A percentile compares a stretch with the other conserved stretches of the same genome.
phyloP scores from a whole-genome alignment of 1,140 invertebrate genomes.

The Calliphora vicina region DNA sequence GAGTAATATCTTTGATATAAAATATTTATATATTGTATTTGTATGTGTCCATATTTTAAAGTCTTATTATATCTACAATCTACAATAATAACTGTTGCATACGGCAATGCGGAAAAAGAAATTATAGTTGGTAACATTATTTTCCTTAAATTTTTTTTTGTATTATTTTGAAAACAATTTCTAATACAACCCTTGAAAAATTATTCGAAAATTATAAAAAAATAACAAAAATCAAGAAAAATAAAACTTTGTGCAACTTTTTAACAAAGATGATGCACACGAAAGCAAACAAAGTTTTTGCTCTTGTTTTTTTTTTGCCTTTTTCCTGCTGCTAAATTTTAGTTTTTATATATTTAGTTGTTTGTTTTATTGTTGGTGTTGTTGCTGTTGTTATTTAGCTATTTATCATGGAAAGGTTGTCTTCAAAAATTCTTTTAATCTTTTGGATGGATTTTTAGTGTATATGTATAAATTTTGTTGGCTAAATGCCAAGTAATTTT shows the following conservation, averaged over 20 bases:
- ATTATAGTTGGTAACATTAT: too few relatives aligned
- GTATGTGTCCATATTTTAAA: too few relatives aligned
- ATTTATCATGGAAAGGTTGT: slow-evolving; percentile 16
- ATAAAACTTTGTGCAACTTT: background rate
- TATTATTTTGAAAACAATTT: background rate
- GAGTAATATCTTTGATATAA: too few relatives aligned
- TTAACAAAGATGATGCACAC: background rate
- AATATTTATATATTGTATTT: too few relatives aligned
- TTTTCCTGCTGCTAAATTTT: background rate
- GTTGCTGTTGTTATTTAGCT: background rate
- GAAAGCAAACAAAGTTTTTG: background rate
- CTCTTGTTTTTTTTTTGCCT: background rate
- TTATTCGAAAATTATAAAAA: background rate
- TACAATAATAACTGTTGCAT: too few relatives aligned
- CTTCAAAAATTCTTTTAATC: slow-evolving; percentile 26
- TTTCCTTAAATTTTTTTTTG: too few relatives aligned
- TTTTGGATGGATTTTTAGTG: slow-evolving; percentile 24
- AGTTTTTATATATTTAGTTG: background rate
- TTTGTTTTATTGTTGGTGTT: background rate
- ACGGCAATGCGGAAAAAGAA: too few relatives aligned
- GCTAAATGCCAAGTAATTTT: slow-evolving; percentile 26
- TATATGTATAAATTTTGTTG: slow-evolving; percentile 21
- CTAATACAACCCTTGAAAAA: background rate
- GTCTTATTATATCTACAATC: too few relatives aligned
- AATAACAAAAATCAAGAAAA: background rate